Conservation (phyloP, 1,140 invertebrate species). For the Saxidomus purpurata region DNA sequence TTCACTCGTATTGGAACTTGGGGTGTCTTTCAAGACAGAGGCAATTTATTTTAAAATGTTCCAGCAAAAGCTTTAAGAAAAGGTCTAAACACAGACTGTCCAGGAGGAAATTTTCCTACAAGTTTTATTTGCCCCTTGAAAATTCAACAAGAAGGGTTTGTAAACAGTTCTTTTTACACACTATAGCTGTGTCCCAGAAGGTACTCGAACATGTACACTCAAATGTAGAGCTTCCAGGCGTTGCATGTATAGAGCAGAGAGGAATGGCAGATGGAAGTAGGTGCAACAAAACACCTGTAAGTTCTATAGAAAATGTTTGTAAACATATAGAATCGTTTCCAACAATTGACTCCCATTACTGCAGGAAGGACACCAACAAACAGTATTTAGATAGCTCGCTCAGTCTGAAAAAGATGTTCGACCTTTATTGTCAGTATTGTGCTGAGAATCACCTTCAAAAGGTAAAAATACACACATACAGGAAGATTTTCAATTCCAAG, state of each 20-base stretch:
- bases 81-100: background rate
- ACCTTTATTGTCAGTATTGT: constrained; percentile 23
- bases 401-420: constrained; percentile 13
- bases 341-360: constrained; percentile 28
- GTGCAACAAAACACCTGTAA: background rate
- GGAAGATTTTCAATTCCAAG: constrained; percentile 12
- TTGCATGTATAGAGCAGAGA: background rate
- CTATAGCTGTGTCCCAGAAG: background rate
- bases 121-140: background rate
- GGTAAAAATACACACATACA: constrained; percentile 1
- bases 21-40: background rate
- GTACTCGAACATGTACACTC: background rate
- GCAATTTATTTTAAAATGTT: constrained; percentile 32
- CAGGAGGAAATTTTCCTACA: background rate
- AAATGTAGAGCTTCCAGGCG: background rate
- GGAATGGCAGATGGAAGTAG: background rate
- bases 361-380: constrained; percentile 32
- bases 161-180: constrained; percentile 42
- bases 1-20: constrained; percentile 7
- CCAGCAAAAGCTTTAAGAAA: background rate
- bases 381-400: constrained; percentile 4
- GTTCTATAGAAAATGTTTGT: background rate
- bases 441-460: background rate
- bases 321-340: constrained; percentile 44
- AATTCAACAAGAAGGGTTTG: constrained; percentile 23